Evolutionary conservation across 2,797 vertebrate species (phyloP).

Genomic region (Phrynocephalus guinanensis): DNA sequence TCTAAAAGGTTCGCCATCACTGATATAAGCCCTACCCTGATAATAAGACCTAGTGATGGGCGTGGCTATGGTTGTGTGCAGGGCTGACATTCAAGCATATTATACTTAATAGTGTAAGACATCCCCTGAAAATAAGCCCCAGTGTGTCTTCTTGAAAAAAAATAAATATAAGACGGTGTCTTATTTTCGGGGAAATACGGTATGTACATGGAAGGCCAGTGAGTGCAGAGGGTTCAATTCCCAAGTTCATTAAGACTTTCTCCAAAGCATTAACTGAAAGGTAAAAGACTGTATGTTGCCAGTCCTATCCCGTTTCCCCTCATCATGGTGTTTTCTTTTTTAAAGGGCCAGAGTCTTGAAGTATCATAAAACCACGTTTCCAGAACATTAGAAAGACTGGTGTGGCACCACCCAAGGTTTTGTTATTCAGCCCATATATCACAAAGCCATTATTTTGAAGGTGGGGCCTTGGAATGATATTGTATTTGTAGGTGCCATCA

Average conservation of each 20-base stretch:
- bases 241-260: too few relatives aligned
- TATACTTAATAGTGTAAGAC: too few relatives aligned
- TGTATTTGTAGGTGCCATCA: not conserved
- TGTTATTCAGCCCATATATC: not conserved
- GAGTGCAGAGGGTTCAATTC: not conserved
- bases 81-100: too few relatives aligned
- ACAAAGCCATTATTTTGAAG: not conserved
- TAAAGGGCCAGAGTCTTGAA: not conserved
- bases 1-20: too few relatives aligned
- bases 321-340: not conserved
- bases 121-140: too few relatives aligned
- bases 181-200: too few relatives aligned
- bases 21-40: too few relatives aligned
- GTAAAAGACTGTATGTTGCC: not conserved
- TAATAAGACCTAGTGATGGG: too few relatives aligned
- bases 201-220: too few relatives aligned
- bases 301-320: not conserved
- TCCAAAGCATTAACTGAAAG: not conserved
- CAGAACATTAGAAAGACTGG: not conserved
- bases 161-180: too few relatives aligned
- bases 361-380: not conserved
- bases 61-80: too few relatives aligned
- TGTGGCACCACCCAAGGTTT: not conserved
- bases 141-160: too few relatives aligned
- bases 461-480: not conserved